These are phyloP conservation scores for Manis javanica DNA, from an alignment of 2,797 vertebrate species.

Conservation along the genomic window DNA sequence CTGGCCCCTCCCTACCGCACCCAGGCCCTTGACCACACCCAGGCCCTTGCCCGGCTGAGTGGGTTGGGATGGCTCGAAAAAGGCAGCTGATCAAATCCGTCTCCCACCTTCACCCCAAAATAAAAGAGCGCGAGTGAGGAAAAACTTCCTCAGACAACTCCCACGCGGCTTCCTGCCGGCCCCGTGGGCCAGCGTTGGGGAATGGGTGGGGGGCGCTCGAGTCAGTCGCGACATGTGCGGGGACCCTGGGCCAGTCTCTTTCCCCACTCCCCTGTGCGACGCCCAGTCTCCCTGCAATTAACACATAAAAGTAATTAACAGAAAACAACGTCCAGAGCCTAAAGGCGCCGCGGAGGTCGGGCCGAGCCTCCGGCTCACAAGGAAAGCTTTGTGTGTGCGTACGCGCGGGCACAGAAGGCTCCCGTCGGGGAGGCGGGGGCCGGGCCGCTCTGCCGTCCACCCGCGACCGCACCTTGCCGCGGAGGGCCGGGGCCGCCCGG, in stretches of 20 bases:
- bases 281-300: conserved; percentile 24
- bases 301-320: conserved; percentile 58
- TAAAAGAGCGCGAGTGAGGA: conserved; percentile 71
- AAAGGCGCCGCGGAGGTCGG: not conserved
- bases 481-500: not conserved
- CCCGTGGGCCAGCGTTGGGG: conserved; percentile 54
- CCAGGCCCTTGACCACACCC: conserved; percentile 53
- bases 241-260: not conserved
- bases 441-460: not conserved
- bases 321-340: conserved; percentile 2
- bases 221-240: not conserved
- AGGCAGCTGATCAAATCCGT: conserved; percentile 80
- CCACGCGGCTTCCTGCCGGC: conserved; percentile 77
- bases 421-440: not conserved
- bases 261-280: not conserved
- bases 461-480: not conserved
- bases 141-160: conserved; percentile 78
- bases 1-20: conserved; percentile 79
- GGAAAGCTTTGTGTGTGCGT: conserved; percentile 74
- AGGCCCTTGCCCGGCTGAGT: conserved; percentile 68
- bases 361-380: conserved; percentile 60
- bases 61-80: conserved; percentile 81
- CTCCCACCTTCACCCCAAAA: conserved; percentile 83
- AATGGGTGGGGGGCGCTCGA: not conserved
- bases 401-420: not conserved